Evolutionary conservation across 2,113 vertebrate genomes (phyloP).

Genomic region (Cariama cristata): DNA sequence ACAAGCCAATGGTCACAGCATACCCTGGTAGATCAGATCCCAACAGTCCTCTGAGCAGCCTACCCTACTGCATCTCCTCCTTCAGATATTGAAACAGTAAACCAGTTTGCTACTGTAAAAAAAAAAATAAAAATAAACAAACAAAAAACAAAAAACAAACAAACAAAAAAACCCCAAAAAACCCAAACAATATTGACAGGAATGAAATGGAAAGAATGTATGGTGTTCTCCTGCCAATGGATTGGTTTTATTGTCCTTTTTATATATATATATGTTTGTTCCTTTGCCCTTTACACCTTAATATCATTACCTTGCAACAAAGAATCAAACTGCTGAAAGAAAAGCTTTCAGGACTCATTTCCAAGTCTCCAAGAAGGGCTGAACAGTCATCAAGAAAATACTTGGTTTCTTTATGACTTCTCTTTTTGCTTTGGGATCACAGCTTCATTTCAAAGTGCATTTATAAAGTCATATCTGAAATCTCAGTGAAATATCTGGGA

Average conservation of each 20-base stretch:
- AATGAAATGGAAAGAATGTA: background rate
- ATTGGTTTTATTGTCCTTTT: background rate
- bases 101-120: background rate
- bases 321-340: background rate
- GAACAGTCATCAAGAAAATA: background rate
- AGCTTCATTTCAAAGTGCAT: background rate
- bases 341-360: background rate
- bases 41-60: background rate
- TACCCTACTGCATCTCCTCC: background rate
- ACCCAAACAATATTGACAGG: accelerated
- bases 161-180: no score
- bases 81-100: background rate
- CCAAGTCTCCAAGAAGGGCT: background rate
- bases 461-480: background rate
- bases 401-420: background rate
- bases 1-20: background rate
- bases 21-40: background rate
- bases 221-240: background rate
- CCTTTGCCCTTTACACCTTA: background rate
- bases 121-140: background rate
- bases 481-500: background rate
- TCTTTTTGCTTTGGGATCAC: background rate
- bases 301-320: background rate
- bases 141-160: no score
- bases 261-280: background rate